Evolutionary conservation across 2,797 vertebrate species (phyloP).

Genomic region (Muscicapa striata): DNA sequence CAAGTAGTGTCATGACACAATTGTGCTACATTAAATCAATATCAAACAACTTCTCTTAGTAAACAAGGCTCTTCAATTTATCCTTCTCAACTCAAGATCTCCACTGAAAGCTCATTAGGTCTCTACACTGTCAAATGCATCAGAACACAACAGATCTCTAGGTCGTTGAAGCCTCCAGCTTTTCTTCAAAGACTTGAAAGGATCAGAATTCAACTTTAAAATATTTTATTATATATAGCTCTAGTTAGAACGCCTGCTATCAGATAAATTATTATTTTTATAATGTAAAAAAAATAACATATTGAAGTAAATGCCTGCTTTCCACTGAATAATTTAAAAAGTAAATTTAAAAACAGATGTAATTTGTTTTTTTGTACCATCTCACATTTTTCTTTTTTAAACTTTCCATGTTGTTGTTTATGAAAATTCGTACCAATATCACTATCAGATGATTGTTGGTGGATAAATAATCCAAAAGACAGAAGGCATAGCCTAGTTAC

Average conservation of each 20-base stretch:
- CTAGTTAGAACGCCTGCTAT: background rate
- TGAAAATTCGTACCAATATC: background rate
- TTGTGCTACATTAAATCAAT: slow-evolving; percentile 17
- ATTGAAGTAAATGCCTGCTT: background rate
- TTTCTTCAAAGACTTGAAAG: background rate
- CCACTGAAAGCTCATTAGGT: background rate
- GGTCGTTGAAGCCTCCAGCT: background rate
- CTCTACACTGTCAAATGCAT: background rate
- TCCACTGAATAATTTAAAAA: background rate
- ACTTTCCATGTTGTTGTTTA: background rate
- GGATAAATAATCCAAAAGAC: background rate
- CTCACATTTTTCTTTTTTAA: background rate
- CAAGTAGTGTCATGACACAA: slow-evolving; percentile 13
- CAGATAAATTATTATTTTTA: too few species aligned
- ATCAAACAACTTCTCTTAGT: background rate
- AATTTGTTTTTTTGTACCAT: background rate
- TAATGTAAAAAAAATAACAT: background rate
- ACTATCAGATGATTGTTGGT: background rate
- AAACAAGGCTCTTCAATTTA: background rate
- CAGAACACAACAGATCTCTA: background rate
- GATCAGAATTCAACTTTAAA: background rate
- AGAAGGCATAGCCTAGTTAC: background rate
- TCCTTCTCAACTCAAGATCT: background rate
- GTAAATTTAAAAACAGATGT: too few species aligned
- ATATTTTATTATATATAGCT: background rate